Conservation (phyloP, 2,113 vertebrate species). For the Sinocyclocheilus rhinocerous region DNA sequence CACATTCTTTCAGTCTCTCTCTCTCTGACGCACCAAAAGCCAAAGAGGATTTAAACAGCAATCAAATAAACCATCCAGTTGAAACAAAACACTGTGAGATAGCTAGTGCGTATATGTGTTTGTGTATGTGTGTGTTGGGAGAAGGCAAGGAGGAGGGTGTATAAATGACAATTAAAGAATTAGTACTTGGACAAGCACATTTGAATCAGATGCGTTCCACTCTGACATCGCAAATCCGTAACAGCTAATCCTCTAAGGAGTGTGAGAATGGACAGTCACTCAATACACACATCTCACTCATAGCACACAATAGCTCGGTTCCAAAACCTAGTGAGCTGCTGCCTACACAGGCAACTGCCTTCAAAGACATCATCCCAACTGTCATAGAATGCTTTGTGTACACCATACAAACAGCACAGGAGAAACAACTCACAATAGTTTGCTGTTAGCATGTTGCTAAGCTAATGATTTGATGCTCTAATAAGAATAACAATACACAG, state of each 20-base stretch:
- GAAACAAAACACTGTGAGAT: constrained; percentile 63
- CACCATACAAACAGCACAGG: neutral
- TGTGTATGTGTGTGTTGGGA: constrained; percentile 24
- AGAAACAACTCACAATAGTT: neutral
- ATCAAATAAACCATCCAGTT: constrained; percentile 68
- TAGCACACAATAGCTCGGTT: neutral
- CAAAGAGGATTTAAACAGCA: constrained; percentile 71
- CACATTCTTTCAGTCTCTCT: constrained; percentile 53
- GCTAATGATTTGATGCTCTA: neutral
- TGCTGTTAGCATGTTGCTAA: neutral
- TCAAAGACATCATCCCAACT: neutral
- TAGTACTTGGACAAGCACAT: constrained; percentile 58
- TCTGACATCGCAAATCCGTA: constrained; percentile 24
- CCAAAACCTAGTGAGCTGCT: constrained; percentile 16
- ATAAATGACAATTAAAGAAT: constrained; percentile 71
- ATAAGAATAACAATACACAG: neutral
- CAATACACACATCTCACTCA: constrained; percentile 13
- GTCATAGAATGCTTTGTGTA: neutral
- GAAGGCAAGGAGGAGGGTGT: constrained; percentile 56
- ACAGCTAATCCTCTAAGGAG: constrained; percentile 20
- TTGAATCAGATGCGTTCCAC: constrained; percentile 53
- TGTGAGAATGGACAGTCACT: constrained; percentile 24
- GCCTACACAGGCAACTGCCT: neutral
- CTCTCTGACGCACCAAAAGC: constrained; percentile 57
- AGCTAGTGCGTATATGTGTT: neutral